Evolutionary conservation across 2,113 vertebrate genomes (phyloP).

Genomic region (Arvicanthis niloticus): DNA sequence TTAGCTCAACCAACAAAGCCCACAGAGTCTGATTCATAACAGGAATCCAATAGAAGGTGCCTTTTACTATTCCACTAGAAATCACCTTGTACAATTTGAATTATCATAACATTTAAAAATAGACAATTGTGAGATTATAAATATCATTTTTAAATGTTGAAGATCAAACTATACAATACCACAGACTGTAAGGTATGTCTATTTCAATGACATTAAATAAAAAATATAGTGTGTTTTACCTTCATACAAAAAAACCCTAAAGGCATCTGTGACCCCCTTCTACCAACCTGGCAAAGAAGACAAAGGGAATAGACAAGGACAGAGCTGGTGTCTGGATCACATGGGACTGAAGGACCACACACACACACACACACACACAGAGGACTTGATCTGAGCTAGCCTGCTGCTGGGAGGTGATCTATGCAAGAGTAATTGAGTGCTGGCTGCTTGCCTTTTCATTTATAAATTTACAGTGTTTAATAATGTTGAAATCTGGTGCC

Average conservation of each 20-base stretch:
- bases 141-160: neutral
- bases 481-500: neutral
- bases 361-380: accelerated
- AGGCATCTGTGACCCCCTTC: no score
- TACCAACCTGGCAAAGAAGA: neutral
- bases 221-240: neutral
- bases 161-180: neutral
- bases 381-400: neutral
- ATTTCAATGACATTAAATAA: neutral
- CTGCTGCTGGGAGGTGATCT: neutral
- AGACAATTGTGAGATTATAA: neutral
- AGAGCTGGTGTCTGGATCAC: neutral
- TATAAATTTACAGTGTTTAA: neutral
- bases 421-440: neutral
- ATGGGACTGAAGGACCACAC: accelerated
- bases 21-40: neutral
- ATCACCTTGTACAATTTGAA: neutral
- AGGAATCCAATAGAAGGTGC: neutral
- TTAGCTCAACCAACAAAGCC: neutral
- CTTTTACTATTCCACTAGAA: neutral
- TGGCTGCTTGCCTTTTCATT: neutral
- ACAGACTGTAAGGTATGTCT: neutral
- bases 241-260: neutral
- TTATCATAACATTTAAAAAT: neutral
- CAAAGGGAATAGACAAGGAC: neutral